phyloP scores from a whole-genome alignment of 2,113 vertebrate genomes.

The Pseudorhombus dupliciocellatus region DNA sequence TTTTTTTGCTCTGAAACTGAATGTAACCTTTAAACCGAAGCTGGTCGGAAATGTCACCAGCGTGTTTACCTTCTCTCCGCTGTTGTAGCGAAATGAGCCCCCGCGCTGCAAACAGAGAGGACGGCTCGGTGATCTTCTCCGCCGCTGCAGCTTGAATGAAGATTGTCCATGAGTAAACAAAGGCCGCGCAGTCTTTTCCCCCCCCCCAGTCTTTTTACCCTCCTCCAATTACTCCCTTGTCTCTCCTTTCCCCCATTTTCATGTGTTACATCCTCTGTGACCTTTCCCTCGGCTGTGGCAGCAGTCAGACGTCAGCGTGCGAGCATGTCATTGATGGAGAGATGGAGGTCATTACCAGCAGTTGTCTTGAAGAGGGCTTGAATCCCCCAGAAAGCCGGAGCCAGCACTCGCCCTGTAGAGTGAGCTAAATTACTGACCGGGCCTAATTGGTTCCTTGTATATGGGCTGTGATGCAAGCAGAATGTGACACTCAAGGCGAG shows the following conservation, averaged over 20 bases:
- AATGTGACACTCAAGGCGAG: conserved; percentile 75
- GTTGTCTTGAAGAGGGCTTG: conserved; percentile 57
- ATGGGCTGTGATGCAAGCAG: conserved; percentile 50
- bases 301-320: conserved; percentile 58
- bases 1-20: conserved; percentile 5
- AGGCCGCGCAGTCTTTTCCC: conserved; percentile 10
- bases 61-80: conserved; percentile 2
- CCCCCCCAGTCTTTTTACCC: conserved; percentile 42
- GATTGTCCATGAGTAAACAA: conserved; percentile 33
- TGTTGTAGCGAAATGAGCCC: neutral
- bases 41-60: conserved; percentile 34
- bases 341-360: conserved; percentile 66
- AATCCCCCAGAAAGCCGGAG: conserved; percentile 56
- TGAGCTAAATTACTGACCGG: conserved; percentile 65
- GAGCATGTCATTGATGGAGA: conserved; percentile 61
- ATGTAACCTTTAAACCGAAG: conserved; percentile 34
- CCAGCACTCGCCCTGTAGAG: conserved; percentile 22
- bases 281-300: conserved; percentile 70
- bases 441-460: conserved; percentile 72
- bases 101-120: conserved; percentile 9
- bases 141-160: neutral
- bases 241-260: conserved; percentile 52
- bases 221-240: conserved; percentile 58
- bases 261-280: conserved; percentile 70
- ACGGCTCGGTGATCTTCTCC: conserved; percentile 1